These are phyloP conservation scores for Lagocephalus sceleratus DNA, from an alignment of 2,797 vertebrate species.

Conservation along the genomic window DNA sequence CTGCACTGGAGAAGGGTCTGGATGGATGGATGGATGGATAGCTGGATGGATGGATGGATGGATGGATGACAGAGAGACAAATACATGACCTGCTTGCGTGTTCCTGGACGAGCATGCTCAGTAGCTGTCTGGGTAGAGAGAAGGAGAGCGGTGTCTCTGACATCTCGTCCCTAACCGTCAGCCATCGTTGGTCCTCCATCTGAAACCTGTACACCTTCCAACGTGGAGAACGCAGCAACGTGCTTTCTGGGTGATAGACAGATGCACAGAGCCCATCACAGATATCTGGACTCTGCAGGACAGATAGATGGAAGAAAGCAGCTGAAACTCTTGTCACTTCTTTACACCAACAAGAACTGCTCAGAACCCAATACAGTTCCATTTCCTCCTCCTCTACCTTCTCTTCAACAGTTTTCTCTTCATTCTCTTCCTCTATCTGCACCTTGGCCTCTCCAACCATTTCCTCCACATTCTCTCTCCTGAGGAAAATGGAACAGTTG, in stretches of 20 bases:
- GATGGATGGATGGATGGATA: too few species aligned
- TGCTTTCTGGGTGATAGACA: constrained; percentile 55
- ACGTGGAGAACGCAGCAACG: constrained; percentile 81
- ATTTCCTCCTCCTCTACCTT: constrained; percentile 25
- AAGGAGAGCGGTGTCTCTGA: constrained; percentile 87
- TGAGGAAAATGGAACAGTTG: constrained; percentile 1
- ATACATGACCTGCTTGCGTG: constrained; percentile 79
- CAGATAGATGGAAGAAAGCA: neutral
- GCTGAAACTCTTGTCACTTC: neutral
- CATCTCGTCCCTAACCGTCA: constrained; percentile 88
- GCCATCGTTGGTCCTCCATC: constrained; percentile 84
- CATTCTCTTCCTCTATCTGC: constrained; percentile 36
- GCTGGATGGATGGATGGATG: too few species aligned
- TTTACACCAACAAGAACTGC: too few species aligned
- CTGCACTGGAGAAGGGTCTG: too few species aligned
- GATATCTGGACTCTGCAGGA: constrained; percentile 32
- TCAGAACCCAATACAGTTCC: neutral
- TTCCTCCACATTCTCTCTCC: constrained; percentile 34
- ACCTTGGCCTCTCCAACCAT: constrained; percentile 40
- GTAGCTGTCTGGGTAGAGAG: constrained; percentile 84
- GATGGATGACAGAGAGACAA: too few species aligned
- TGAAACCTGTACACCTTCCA: constrained; percentile 87
- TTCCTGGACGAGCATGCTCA: constrained; percentile 79
- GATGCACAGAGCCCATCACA: constrained; percentile 52
- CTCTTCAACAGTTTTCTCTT: constrained; percentile 20